These are phyloP conservation scores for Elephas maximus DNA, from an alignment of 2,113 vertebrate genomes.

Conservation along the genomic window DNA sequence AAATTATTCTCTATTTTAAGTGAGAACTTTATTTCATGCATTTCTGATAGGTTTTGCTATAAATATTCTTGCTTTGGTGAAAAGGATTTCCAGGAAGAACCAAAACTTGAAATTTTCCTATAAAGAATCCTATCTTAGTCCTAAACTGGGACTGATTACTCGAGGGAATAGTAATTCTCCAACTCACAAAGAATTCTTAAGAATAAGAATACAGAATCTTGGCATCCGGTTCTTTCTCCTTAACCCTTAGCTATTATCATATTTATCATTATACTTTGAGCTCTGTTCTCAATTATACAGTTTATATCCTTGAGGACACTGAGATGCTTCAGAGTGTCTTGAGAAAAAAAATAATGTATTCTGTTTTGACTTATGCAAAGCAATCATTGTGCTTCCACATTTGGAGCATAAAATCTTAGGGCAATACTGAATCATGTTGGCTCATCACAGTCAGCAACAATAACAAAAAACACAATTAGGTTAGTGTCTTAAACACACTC, in stretches of 20 bases:
- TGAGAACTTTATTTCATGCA: background rate
- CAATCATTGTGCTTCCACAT: slow-evolving; percentile 45
- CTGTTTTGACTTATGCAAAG: slow-evolving; percentile 69
- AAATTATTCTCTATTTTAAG: background rate
- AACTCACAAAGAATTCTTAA: slow-evolving; percentile 27
- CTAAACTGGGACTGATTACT: slow-evolving; percentile 38
- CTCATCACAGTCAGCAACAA: slow-evolving; percentile 34
- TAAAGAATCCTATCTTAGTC: background rate
- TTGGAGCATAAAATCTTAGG: slow-evolving; percentile 32
- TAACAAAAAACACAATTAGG: slow-evolving; percentile 58
- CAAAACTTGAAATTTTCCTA: background rate
- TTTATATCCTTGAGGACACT: slow-evolving; percentile 63
- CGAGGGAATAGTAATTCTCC: background rate
- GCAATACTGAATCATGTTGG: slow-evolving; percentile 47
- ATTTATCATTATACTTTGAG: slow-evolving; percentile 43
- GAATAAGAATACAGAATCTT: background rate
- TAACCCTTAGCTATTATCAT: background rate
- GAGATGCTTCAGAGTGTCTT: slow-evolving; percentile 53
- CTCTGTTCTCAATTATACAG: slow-evolving; percentile 73
- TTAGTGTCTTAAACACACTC: background rate
- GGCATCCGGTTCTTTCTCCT: background rate
- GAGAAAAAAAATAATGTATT: background rate
- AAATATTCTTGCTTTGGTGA: slow-evolving; percentile 8
- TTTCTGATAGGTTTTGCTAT: slow-evolving; percentile 48
- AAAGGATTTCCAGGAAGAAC: background rate